phyloP scores from a whole-genome alignment of 1,140 invertebrate species.

The Sitodiplosis mosellana region DNA sequence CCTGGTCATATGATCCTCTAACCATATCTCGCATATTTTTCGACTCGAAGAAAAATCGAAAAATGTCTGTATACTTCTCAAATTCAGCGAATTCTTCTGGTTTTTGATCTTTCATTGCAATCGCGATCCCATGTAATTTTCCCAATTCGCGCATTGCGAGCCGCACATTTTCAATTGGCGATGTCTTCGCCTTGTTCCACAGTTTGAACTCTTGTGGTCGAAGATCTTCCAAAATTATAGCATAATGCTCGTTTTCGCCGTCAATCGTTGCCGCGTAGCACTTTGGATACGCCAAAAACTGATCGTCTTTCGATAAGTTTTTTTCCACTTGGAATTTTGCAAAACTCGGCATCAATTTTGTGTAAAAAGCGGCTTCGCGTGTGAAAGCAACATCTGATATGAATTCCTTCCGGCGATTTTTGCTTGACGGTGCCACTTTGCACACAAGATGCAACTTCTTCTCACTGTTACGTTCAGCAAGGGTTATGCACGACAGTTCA shows the following conservation, averaged over 20 bases:
- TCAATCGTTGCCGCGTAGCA: not conserved
- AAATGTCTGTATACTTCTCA: constrained; percentile 17
- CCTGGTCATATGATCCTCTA: not conserved
- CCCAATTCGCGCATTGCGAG: constrained; percentile 29
- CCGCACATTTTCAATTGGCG: constrained; percentile 26
- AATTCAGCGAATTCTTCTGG: constrained; percentile 12
- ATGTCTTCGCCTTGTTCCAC: constrained; percentile 23
- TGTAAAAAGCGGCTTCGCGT: not conserved
- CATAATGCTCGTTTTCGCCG: constrained; percentile 22
- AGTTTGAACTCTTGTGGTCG: constrained; percentile 23
- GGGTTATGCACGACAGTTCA: not conserved
- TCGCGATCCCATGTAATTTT: constrained; percentile 31
- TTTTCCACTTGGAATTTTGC: not conserved
- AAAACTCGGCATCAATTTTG: not conserved
- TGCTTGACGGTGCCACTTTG: not conserved
- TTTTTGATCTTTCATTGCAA: constrained; percentile 24
- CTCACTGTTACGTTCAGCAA: not conserved
- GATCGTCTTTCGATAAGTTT: not conserved
- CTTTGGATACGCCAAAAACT: not conserved
- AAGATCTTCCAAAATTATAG: constrained; percentile 34
- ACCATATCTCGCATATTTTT: constrained; percentile 9
- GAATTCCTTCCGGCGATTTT: not conserved
- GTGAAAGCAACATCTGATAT: not conserved
- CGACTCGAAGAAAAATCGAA: constrained; percentile 12
- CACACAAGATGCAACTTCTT: not conserved